Base-by-base conservation (phyloP, 2,113 vertebrate species). In the Tachysurus vachellii region DNA sequence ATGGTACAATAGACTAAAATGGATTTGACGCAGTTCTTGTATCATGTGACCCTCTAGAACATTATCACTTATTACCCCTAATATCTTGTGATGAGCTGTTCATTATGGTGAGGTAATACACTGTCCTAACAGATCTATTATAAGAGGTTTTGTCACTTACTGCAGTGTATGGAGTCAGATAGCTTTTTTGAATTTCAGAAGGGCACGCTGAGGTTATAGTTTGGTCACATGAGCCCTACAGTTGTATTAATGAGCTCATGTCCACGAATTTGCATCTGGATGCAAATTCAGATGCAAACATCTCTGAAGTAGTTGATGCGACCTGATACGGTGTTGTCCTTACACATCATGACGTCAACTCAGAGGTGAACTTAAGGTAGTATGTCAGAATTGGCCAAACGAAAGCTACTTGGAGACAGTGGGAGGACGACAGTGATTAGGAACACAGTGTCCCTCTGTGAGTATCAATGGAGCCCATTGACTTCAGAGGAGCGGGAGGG, bases 381-480 rank as follows among this genome's bases (percentile, higher is more conserved):
- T 59, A 61, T 23, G 61, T 85, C 56, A 68, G 23, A 13, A 61
- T 9, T 31, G 42, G 77, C 66, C 66, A 73, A 61, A 11, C 23
- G 1, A 73, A 59, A 10, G 44, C 57, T 53, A 31, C 44, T 14
- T 23, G 47, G 68, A 83, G 81, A 68, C 81, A 66, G 70, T 56
- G 86, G 59, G 71, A 77, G 81, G 81, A 87, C 10, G 31, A 13
- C 17, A 19, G 50, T 17, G 53, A 86, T 87, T 85, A 80, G 68
- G 79, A 23, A 85, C 54, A 86, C 57, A 83, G 79, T 80, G 80
- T 86, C 85, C 82, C 13, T 71, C 85, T 88, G 70, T 85, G 53
- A 71, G 61, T 73, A 75, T 88, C 84, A 88, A 87, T 85, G 79
- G 77, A 47, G 50, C 44, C 87, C 64, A 89, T 90, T 90, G 85